Evolutionary conservation across 1,140 invertebrate species (phyloP), one percentile per base, ranked within the genome.

Genomic region (Tetramorium parvispinum): DNA sequence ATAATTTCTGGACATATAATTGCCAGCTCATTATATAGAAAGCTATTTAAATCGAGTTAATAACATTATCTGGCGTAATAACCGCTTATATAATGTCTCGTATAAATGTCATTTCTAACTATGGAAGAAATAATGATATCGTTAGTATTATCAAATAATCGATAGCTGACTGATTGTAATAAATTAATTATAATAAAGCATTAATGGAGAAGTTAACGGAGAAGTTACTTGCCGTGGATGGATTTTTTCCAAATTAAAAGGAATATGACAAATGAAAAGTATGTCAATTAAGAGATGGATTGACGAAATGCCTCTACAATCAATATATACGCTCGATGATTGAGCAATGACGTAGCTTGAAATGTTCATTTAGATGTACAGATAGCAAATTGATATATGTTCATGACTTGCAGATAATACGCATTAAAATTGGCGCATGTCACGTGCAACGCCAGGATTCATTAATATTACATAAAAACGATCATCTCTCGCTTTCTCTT

Each of bases 311-410:
- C 32, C 77, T 51, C 24, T 51, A 65, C 61, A 51, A 68, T 79
- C 76, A 49, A 79, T 68, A 37, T 37, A 37, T 21, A 37, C 59
- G 18, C 24, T 65, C 76, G 63, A 79, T 66, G 76, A 79, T 79
- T 79, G 61, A 79, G 76, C 46, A 79, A 79, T 79, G 76, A 79
- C 76, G 61, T 51, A n/a, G 76, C 76, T 79, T 37, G 61, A 79
- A 79, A 79, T 79, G 27, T 79, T 79, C 77, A 68, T 79, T 79
- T 79, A 79, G 77, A 79, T 79, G 43, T 79, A 79, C 61, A 66
- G 77, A 79, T 79, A 79, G 43, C 43, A 79, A 68, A 79, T 79
- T 79, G 77, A 79, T 79, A 68, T 66, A 79, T 51, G 63, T 57
- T 66, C 61, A 32, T 79, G 77, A 79, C 77, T 79, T 79, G 77